A percentile compares a stretch with the other conserved stretches of the same genome.
Conservation (phyloP, 2,888 invertebrate species). For the Leptinotarsa juncta region DNA sequence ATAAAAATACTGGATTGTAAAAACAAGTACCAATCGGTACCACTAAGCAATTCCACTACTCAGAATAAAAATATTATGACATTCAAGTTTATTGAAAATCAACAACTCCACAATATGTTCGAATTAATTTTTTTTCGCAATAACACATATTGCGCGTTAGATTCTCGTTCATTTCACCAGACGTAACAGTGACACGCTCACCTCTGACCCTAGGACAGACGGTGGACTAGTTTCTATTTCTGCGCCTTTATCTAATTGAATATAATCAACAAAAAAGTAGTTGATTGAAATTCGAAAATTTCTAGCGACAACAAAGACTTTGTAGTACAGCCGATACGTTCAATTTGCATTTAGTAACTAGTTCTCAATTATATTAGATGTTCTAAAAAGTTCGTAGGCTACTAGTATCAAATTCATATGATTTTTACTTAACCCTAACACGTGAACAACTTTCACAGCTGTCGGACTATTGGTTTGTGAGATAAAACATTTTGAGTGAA, state of each 20-base stretch:
- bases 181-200: not conserved
- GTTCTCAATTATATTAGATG: too few relatives aligned
- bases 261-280: not conserved
- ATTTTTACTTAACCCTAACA: too few relatives aligned
- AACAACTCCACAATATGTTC: not conserved
- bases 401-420: too few relatives aligned
- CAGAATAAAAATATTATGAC: not conserved
- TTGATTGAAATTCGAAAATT: not conserved
- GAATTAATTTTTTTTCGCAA: not conserved
- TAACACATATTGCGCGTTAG: not conserved
- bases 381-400: too few relatives aligned
- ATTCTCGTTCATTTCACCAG: not conserved
- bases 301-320: not conserved
- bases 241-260: not conserved
- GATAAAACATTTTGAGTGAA: too few relatives aligned
- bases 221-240: not conserved
- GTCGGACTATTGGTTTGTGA: too few relatives aligned
- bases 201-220: not conserved
- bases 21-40: not conserved
- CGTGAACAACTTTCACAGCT: too few relatives aligned
- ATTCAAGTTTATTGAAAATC: not conserved
- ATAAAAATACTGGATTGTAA: too few relatives aligned
- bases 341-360: too few relatives aligned
- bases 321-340: too few relatives aligned
- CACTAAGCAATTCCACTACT: not conserved